Conservation (phyloP, 1,140 invertebrate species). For the Leguminivora glycinivorella region DNA sequence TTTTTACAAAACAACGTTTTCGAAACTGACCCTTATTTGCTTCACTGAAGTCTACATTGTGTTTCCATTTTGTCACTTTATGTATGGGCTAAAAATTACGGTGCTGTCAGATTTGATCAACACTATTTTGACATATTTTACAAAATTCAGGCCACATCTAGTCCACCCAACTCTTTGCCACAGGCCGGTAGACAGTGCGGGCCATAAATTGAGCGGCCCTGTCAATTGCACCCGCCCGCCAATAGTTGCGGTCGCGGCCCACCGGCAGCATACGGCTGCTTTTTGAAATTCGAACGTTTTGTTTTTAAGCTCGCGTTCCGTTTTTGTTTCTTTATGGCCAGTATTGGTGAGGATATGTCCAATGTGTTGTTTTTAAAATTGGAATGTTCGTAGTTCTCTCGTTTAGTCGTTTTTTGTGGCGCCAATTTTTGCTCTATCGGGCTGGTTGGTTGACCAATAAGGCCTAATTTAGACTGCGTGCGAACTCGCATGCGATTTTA, state of each 20-base stretch:
- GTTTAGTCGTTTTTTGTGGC: not conserved
- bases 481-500: no score
- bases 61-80: no score
- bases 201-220: constrained; percentile 74
- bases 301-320: constrained; percentile 17
- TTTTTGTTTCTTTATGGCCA: constrained; percentile 27
- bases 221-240: constrained; percentile 74
- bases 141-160: constrained; percentile 39
- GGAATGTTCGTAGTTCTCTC: not conserved
- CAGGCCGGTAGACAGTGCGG: constrained; percentile 62
- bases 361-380: not conserved
- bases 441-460: no score
- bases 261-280: constrained; percentile 37
- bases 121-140: not conserved
- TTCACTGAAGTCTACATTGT: no score
- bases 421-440: not conserved
- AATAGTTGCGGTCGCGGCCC: constrained; percentile 71
- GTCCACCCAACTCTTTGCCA: constrained; percentile 6
- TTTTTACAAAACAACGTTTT: no score
- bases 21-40: no score
- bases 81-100: no score
- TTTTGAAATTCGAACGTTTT: constrained; percentile 34
- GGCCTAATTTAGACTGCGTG: no score
- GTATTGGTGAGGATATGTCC: constrained; percentile 11
- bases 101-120: not conserved